Conservation (phyloP, 2,113 vertebrate genomes). For the Procavia capensis region DNA sequence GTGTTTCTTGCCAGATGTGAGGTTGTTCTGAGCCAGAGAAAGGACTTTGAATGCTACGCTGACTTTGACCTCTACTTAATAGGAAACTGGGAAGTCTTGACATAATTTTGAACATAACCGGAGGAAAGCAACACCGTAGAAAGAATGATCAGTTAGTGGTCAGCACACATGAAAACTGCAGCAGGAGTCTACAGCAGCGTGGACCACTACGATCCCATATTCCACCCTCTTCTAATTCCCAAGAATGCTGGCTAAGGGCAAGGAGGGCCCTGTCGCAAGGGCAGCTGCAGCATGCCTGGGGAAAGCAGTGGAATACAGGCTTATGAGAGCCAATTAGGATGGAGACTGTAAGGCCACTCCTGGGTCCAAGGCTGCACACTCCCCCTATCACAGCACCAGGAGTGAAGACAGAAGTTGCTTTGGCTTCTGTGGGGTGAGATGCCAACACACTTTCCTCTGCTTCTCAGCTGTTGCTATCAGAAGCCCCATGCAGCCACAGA, state of each 20-base stretch:
- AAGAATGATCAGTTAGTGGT: background rate
- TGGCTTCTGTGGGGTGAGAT: background rate
- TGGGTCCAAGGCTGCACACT: background rate
- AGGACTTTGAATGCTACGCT: background rate
- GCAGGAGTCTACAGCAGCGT: background rate
- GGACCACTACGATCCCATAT: rapidly evolving
- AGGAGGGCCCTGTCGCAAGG: slow-evolving; percentile 78
- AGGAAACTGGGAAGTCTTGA: background rate
- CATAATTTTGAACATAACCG: background rate
- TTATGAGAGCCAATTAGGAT: slow-evolving; percentile 88
- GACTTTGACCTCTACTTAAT: background rate
- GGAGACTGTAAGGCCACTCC: slow-evolving; percentile 61
- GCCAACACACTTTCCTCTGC: background rate
- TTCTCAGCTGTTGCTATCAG: background rate
- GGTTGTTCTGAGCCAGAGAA: background rate
- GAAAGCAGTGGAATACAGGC: slow-evolving; percentile 90
- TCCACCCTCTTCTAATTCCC: background rate
- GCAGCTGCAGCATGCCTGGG: slow-evolving; percentile 90
- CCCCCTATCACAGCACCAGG: background rate
- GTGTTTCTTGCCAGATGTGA: background rate
- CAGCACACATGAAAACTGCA: rapidly evolving
- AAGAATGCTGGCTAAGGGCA: slow-evolving; percentile 87
- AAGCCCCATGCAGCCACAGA: background rate
- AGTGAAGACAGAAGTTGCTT: background rate
- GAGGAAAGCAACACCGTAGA: background rate